Base-by-base conservation (phyloP, 2,113 vertebrate species). In the Otis tarda region DNA sequence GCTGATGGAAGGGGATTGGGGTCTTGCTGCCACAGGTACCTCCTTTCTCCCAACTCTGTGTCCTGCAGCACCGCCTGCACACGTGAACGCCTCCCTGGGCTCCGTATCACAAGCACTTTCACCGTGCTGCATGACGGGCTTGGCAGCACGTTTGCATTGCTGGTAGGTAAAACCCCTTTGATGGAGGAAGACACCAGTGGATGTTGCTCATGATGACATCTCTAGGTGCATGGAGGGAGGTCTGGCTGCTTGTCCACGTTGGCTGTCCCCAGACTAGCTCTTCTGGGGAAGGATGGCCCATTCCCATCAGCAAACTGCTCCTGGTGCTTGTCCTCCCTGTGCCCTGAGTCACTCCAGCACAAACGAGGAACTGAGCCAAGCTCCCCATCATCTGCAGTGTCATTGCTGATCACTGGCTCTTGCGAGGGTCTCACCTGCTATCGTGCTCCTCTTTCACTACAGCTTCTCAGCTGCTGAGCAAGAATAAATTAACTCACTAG, bases 331-430 rank as follows among this genome's bases (percentile, higher is more conserved):
- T 63, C 11, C 31, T 76, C 13, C 47, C 39, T 5, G 2, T 27
- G 69, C 5, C 10, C 35, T 27, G 56, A 70, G 60, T 27, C 56
- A 57, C 43, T 23, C 18, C 57, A 52, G 37, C 30, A 2, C 1
- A 59, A 35, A 67, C 5, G 65, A 60, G 85, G 49, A 67, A 2
- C 8, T 3, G 49, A 64, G 61, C 49, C 22, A 53, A 71, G 43
- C 23, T 59, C 57, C 25, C 31, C 0, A 0, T 4, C 11, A 1
- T 7, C 21, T 50, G 37, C 61, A 47, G 15, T 6, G 47, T 24
- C 37, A 1, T 13, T 0, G 4, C 31, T 7, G 45, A 8, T 7
- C 61, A n/a, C 25, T 6, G 68, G 53, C 64, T 71, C 23, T 9
- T 5, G 11, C 25, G 8, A 53, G 24, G 25, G 15, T 70, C 27